Evolutionary conservation across 2,888 invertebrate genomes (phyloP).

Genomic region (Tetropium fuscum): DNA sequence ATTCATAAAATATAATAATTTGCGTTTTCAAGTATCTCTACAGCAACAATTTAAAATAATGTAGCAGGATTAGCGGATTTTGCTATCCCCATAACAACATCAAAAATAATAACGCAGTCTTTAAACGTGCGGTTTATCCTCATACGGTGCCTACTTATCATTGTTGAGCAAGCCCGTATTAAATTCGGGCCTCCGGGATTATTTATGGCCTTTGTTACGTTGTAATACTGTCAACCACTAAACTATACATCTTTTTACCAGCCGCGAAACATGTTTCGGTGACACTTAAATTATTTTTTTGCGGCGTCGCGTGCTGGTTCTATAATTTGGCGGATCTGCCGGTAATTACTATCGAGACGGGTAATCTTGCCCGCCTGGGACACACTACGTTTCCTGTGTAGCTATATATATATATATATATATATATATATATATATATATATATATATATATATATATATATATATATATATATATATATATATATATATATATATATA

Average conservation of each 20-base stretch:
- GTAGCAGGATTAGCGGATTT: too few species aligned
- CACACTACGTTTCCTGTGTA: too few species aligned
- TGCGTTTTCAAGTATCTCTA: too few species aligned
- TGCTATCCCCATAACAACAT: conserved; percentile 9
- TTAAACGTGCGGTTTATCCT: conserved; percentile 14
- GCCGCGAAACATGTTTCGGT: conserved; percentile 35
- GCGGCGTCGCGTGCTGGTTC: conserved; percentile 11
- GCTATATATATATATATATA: too few species aligned
- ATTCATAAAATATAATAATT: too few species aligned
- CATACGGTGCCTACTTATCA: conserved; percentile 23
- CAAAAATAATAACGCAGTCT: conserved; percentile 2
- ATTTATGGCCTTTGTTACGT: conserved; percentile 40
- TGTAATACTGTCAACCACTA: conserved; percentile 33
- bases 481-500: too few species aligned
- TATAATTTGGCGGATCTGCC: not conserved
- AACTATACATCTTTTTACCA: conserved; percentile 40
- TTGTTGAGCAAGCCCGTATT: conserved; percentile 31
- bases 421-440: too few species aligned
- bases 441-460: too few species aligned
- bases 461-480: too few species aligned
- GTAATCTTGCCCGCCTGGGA: too few species aligned
- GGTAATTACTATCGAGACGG: not conserved
- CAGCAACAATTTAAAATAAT: too few species aligned
- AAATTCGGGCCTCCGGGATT: conserved; percentile 31
- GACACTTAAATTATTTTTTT: conserved; percentile 38